These are phyloP conservation scores for Xestobium rufovillosum DNA, from an alignment of 2,888 invertebrate genomes.

Conservation along the genomic window DNA sequence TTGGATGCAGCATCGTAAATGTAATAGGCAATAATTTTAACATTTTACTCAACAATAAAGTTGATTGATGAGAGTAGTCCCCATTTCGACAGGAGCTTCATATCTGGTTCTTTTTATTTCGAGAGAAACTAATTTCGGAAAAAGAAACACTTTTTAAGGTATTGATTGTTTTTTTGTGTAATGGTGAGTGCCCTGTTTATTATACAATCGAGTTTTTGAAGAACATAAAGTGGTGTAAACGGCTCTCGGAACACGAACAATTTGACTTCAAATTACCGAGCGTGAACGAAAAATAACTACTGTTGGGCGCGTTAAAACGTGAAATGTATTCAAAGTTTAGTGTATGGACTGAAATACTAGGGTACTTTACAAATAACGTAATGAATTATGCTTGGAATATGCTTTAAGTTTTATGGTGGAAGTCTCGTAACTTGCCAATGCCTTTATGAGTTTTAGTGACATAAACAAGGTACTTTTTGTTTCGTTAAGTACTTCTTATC, in stretches of 20 bases:
- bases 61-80: too few relatives aligned
- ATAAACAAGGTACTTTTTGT: too few relatives aligned
- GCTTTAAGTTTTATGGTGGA: constrained; percentile 25
- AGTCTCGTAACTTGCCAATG: constrained; percentile 27
- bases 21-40: too few relatives aligned
- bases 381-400: constrained; percentile 30
- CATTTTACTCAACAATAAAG: too few relatives aligned
- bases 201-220: constrained; percentile 22
- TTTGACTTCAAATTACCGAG: constrained; percentile 22
- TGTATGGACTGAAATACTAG: constrained; percentile 23
- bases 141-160: too few relatives aligned
- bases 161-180: too few relatives aligned
- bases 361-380: constrained; percentile 27
- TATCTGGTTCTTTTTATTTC: too few relatives aligned
- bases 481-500: too few relatives aligned
- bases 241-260: constrained; percentile 20
- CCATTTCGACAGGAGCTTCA: too few relatives aligned
- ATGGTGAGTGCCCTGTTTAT: too few relatives aligned
- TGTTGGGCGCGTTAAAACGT: constrained; percentile 20
- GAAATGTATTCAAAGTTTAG: constrained; percentile 18
- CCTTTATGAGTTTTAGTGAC: constrained; percentile 26
- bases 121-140: too few relatives aligned
- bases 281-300: constrained; percentile 22
- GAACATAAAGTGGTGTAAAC: constrained; percentile 25
- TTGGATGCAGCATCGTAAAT: too few relatives aligned